Evolutionary conservation across 2,888 invertebrate species (phyloP), one percentile per base, ranked within the genome.

Genomic region (Stenotaenia linearis): DNA sequence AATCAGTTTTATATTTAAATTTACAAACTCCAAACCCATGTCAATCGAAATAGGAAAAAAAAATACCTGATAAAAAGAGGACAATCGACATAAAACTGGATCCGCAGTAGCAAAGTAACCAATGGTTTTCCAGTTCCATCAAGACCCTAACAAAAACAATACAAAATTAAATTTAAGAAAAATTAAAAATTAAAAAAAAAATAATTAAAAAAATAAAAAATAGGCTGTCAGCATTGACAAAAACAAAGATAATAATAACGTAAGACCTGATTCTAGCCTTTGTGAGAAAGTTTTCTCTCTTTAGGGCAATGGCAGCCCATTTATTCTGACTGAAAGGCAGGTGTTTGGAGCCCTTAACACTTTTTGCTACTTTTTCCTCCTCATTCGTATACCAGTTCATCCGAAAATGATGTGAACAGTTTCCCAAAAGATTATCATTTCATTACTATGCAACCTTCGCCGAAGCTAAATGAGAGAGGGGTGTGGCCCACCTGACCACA

Each of bases 11-110:
- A 69, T 69, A 69, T 28, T 69, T 4, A 28, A n/a, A 69, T 69
- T 69, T 69, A 10, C 69, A 23, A 69, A 69, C 23, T 18, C 40
- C 40, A 40, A 69, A 28, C n/a, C n/a, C n/a, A n/a, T n/a, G n/a
- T n/a, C n/a, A n/a, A n/a, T n/a, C n/a, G n/a, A n/a, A n/a, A n/a
- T n/a, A n/a, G n/a, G n/a, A n/a, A 75, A n/a, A 28, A 12, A 56
- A 74, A 35, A 86, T 86, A 90, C 90, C 94, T 92, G 85, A 96
- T 89, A 82, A 96, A 90, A 84, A 95, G 90, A 81, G 95, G 94
- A 85, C 94, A 94, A 88, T 96, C 96, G 85, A 96, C 93, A 88
- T 96, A 96, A 88, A 94, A 96, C 88, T 96, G 95, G 85, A 97
- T 94, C 83, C 95, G 92, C 86, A 97, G 92, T 88, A 95, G 93